phyloP scores from a whole-genome alignment of 2,888 invertebrate species.

The Philopedon plagiatum region DNA sequence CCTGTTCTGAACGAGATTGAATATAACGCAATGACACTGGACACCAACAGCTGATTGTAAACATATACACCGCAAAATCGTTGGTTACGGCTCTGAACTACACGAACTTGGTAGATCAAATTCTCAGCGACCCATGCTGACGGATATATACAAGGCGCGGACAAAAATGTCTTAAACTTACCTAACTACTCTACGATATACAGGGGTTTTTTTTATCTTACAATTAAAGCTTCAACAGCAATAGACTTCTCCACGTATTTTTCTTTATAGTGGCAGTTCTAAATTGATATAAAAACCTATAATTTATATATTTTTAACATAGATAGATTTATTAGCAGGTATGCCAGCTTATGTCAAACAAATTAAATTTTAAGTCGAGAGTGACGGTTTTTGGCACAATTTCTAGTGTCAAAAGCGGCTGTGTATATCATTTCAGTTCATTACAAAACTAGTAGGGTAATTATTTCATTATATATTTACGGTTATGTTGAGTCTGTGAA shows the following conservation, averaged over 20 bases:
- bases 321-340: slow-evolving; percentile 7
- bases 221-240: slow-evolving; percentile 67
- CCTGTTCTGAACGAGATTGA: too few relatives aligned
- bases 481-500: too few relatives aligned
- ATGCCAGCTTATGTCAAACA: slow-evolving; percentile 14
- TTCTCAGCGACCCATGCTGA: slow-evolving; percentile 21
- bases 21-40: too few relatives aligned
- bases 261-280: slow-evolving; percentile 62
- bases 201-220: slow-evolving; percentile 60
- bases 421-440: too few relatives aligned
- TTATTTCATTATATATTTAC: too few relatives aligned
- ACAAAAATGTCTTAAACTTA: slow-evolving; percentile 42
- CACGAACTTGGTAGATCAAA: not conserved
- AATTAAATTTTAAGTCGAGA: too few relatives aligned
- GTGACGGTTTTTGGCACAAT: too few relatives aligned
- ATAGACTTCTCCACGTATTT: slow-evolving; percentile 56
- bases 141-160: slow-evolving; percentile 42
- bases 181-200: slow-evolving; percentile 39
- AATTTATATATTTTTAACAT: slow-evolving; percentile 35
- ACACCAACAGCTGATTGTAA: too few relatives aligned
- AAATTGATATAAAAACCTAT: slow-evolving; percentile 51
- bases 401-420: too few relatives aligned
- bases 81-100: too few relatives aligned
- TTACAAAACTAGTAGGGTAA: too few relatives aligned
- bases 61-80: too few relatives aligned